phyloP scores from a whole-genome alignment of 2,113 vertebrate species.

The Sus scrofa region DNA sequence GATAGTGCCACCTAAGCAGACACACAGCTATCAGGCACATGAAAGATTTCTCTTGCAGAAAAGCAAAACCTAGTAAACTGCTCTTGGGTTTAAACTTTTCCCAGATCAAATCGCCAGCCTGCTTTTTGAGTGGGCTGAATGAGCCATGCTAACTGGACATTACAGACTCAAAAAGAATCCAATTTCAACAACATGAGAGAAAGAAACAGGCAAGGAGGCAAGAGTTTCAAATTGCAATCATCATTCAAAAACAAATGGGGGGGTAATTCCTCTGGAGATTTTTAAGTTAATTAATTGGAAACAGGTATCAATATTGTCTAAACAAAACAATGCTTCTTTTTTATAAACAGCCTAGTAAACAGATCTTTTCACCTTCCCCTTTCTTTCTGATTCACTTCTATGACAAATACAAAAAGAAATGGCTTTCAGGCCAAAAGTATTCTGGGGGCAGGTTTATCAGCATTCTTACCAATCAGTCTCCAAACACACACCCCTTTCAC shows the following conservation, averaged over 20 bases:
- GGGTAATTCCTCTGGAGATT: conserved; percentile 76
- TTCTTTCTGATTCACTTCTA: conserved; percentile 67
- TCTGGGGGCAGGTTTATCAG: conserved; percentile 81
- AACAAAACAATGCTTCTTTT: conserved; percentile 62
- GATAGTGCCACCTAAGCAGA: background rate
- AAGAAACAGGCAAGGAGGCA: conserved; percentile 48
- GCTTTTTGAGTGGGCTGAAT: conserved; percentile 58
- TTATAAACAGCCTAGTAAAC: conserved; percentile 40
- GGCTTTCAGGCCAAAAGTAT: conserved; percentile 60
- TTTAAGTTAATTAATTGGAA: conserved; percentile 80
- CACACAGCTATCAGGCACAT: conserved; percentile 25
- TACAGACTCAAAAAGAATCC: conserved; percentile 70
- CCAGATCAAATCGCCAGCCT: conserved; percentile 53
- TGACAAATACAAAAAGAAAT: conserved; percentile 67
- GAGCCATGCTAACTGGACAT: conserved; percentile 67
- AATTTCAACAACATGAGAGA: conserved; percentile 80
- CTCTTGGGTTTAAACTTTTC: conserved; percentile 61
- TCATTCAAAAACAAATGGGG: conserved; percentile 68
- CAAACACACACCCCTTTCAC: conserved; percentile 78
- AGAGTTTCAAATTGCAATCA: conserved; percentile 76
- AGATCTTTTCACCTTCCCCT: conserved; percentile 40
- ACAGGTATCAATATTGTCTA: conserved; percentile 67
- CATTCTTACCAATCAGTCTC: conserved; percentile 80
- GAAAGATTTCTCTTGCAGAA: conserved; percentile 16
- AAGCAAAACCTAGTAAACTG: conserved; percentile 49